These are phyloP conservation scores for Isurus oxyrinchus DNA, from an alignment of 2,113 vertebrate genomes.

Conservation along the genomic window DNA sequence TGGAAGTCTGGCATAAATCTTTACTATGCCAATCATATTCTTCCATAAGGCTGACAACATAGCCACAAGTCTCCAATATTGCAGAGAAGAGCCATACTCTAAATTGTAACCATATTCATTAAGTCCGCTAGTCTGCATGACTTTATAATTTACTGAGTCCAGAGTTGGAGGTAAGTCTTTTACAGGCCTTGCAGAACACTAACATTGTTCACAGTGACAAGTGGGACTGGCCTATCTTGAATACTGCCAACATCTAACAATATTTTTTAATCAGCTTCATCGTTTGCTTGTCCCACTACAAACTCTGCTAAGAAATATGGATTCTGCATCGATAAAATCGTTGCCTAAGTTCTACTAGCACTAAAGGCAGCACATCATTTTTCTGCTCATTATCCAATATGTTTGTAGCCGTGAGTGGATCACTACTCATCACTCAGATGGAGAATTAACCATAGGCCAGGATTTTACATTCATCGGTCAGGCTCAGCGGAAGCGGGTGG, in stretches of 20 bases:
- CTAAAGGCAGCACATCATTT: neutral
- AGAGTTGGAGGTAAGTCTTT: neutral
- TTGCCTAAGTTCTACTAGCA: neutral
- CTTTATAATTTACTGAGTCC: neutral
- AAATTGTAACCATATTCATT: neutral
- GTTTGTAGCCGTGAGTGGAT: neutral
- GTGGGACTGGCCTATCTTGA: neutral
- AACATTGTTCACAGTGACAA: neutral
- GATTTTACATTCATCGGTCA: too few species aligned
- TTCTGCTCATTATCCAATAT: neutral
- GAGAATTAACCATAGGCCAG: neutral
- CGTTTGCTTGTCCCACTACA: neutral
- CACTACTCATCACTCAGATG: constrained; percentile 6
- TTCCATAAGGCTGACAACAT: neutral
- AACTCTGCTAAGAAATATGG: neutral
- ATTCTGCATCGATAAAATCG: neutral
- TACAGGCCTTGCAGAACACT: neutral
- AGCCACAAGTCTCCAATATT: neutral
- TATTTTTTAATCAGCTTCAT: neutral
- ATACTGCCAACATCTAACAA: neutral
- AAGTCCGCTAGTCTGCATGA: neutral
- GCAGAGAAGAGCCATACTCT: neutral
- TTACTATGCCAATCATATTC: neutral
- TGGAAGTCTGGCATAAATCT: neutral
- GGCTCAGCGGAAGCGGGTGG: too few species aligned